Evolutionary conservation across 2,113 vertebrate genomes (phyloP), one percentile per base, ranked within the genome.

Genomic region (Cichladusa arquata): DNA sequence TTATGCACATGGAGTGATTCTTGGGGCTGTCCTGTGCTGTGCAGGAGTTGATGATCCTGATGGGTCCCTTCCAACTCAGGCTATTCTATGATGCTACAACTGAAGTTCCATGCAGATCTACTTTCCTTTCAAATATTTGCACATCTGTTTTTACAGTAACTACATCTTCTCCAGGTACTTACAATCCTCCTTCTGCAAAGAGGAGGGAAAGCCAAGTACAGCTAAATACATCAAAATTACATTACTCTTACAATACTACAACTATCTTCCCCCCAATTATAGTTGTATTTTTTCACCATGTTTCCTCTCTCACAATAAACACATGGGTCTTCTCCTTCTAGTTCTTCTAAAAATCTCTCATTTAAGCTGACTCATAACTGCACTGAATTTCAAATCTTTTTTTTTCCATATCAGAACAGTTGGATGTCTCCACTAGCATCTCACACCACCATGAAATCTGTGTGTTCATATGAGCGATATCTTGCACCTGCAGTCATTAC

Each of bases 401-500:
- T 81, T 72, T 51, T 38, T 38, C 29, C 40, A 42, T 34, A 72
- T 88, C 66, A 77, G 40, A 73, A 73, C 26, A 73, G n/a, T 3
- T 56, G 8, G 53, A 87, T 79, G 14, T 36, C 70, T 91, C 62
- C 81, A 44, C 77, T 28, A 85, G 50, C 12, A 54, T 69, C 56
- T 71, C 61, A 81, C 81, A 76, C 10, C 45, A 81, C 73, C 54
- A 47, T 44, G 45, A 95, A 88, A 92, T 74, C 57, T 61, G 5
- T 69, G 48, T 84, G 38, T 11, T 91, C 65, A 71, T 51, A 28
- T 48, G 53, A 71, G 53, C 0, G 2, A 48, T 64, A 88, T 71
- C 56, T 76, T 94, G 88, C 95, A 96, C 94, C 92, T 95, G 88
- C 86, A 67, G 82, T 78, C 81, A 84, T 94, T 92, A 93, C 77